Conservation (phyloP, 2,113 vertebrate species). For the Chaenocephalus aceratus region DNA sequence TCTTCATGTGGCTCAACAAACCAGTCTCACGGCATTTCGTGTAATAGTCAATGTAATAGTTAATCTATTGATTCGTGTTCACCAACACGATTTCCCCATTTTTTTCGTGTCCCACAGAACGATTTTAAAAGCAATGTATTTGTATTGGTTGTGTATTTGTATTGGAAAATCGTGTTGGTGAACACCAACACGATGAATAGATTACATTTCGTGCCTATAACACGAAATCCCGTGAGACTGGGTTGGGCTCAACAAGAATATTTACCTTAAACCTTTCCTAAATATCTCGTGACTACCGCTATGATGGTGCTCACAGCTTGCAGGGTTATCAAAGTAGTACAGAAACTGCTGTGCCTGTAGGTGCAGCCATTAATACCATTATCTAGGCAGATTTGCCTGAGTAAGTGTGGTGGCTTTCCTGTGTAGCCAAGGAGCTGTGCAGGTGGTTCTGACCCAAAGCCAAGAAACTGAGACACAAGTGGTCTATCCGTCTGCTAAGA, state of each 20-base stretch:
- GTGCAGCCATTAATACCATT: constrained; percentile 52
- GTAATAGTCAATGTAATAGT: too few relatives aligned
- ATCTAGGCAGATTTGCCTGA: constrained; percentile 54
- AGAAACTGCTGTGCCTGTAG: constrained; percentile 21
- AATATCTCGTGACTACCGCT: constrained; percentile 8
- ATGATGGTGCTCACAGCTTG: neutral
- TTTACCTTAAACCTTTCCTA: constrained; percentile 29
- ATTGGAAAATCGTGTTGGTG: too few relatives aligned
- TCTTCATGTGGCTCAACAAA: neutral
- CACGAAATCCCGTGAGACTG: too few relatives aligned
- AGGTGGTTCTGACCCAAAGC: constrained; percentile 42
- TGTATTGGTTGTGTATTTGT: too few relatives aligned
- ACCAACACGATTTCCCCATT: too few relatives aligned
- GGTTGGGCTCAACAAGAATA: neutral
- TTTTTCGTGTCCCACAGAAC: too few relatives aligned
- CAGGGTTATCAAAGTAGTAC: constrained; percentile 32
- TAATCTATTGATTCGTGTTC: too few relatives aligned
- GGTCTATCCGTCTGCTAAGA: neutral
- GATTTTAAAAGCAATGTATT: too few relatives aligned
- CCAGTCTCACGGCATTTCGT: too few relatives aligned
- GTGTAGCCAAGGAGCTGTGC: constrained; percentile 14
- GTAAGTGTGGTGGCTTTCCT: constrained; percentile 40
- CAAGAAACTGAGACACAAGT: constrained; percentile 34
- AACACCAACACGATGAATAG: too few relatives aligned
- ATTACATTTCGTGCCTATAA: too few relatives aligned